Evolutionary conservation across 2,113 vertebrate genomes (phyloP), one percentile per base, ranked within the genome.

Genomic region (Saguinus imperator): DNA sequence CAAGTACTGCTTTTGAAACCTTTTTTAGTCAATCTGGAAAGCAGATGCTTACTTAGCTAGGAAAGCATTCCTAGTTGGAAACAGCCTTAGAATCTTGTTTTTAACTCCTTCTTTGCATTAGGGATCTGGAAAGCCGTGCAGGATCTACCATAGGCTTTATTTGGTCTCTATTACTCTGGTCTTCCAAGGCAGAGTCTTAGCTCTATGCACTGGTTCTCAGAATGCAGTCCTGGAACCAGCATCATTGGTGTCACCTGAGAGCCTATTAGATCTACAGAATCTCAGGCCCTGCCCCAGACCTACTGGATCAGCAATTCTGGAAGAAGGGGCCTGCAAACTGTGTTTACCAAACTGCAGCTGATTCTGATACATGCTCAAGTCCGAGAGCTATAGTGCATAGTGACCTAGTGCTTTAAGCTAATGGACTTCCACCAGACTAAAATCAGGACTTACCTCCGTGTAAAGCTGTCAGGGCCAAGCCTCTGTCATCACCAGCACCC

Each of bases 11-110:
- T 91, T 90, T 68, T 92, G 45, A 90, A 94, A 73, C 21, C 18
- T 48, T 87, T 84, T 95, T 77, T 57, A 84, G 70, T 91, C 48
- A 84, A 5, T 91, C 64, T 94, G 75, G 66, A 85, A 94, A 82
- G 45, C 89, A 96, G 73, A 85, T 95, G 61, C 48, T 91, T 91
- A 17, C n/a, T 93, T 66, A 87, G 66, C 72, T 83, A 87, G 75
- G 43, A 90, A 93, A 48, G 57, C n/a, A 87, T 76, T 95, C 89
- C 70, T 88, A 29, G 40, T 81, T 94, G 48, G n/a, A 95, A 92
- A 76, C 1, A 27, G 57, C 80, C 68, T 32, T n/a, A 29, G 37
- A 81, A 85, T 95, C 57, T 87, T 94, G 57, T n/a, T 94, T 96
- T 72, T 70, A 85, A 87, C 11, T 4, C 16, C 6, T 70, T 84